phyloP scores from a whole-genome alignment of 2,888 invertebrate species.

The Itoplectis maculator region DNA sequence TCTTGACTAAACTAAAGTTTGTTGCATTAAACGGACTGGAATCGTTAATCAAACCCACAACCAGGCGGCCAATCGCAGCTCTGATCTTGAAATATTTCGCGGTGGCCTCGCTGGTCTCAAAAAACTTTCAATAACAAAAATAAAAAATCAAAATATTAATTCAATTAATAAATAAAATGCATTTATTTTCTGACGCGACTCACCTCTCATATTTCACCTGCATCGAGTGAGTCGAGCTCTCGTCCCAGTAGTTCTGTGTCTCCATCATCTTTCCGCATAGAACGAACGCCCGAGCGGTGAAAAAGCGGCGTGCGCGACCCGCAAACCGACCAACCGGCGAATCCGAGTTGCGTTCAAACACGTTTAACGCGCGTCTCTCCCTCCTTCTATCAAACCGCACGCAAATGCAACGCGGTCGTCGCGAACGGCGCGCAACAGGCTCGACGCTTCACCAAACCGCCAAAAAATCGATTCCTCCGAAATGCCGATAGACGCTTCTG shows the following conservation, averaged over 20 bases:
- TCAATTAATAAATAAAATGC: slow-evolving; percentile 25
- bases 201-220: slow-evolving; percentile 86
- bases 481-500: too few species aligned
- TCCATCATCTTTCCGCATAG: slow-evolving; percentile 84
- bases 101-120: too few species aligned
- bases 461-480: too few species aligned
- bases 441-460: neutral
- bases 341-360: slow-evolving; percentile 24
- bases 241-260: slow-evolving; percentile 86
- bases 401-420: neutral
- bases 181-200: slow-evolving; percentile 73
- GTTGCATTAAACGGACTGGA: too few species aligned
- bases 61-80: too few species aligned
- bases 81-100: too few species aligned
- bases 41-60: too few species aligned
- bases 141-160: too few species aligned
- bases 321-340: slow-evolving; percentile 20
- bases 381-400: too few species aligned
- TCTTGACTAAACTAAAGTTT: too few species aligned
- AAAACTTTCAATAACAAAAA: too few species aligned
- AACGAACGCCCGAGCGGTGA: slow-evolving; percentile 62
- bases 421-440: neutral
- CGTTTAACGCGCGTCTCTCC: neutral
- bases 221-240: slow-evolving; percentile 85
- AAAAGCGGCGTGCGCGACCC: neutral